Evolutionary conservation across 2,113 vertebrate species (phyloP).

Genomic region (Trogon melanurus): DNA sequence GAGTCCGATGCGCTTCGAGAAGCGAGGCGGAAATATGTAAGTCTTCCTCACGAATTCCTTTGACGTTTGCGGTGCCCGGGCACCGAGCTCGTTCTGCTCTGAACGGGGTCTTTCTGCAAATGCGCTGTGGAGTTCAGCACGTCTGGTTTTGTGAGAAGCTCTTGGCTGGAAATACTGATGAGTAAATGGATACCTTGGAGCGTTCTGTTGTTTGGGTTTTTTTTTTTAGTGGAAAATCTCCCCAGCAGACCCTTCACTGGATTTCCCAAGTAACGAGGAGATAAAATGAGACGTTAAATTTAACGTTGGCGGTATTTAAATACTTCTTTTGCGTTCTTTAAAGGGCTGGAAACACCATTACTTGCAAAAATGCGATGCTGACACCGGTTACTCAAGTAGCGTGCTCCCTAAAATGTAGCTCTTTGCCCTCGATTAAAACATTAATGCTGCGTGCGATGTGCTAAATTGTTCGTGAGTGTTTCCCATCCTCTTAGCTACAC

Average conservation of each 20-base stretch:
- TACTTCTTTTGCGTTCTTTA: not conserved
- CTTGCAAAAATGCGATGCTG: not conserved
- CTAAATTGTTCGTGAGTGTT: not conserved
- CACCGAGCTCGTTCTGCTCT: not conserved
- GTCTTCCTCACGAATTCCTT: constrained; percentile 29
- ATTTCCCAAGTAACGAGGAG: not conserved
- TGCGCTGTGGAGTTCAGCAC: not conserved
- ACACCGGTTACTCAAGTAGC: not conserved
- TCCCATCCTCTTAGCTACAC: not conserved
- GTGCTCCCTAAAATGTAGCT: not conserved
- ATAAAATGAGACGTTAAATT: not conserved
- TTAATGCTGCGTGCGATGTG: not conserved
- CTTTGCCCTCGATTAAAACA: not conserved
- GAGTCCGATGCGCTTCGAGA: constrained; percentile 92
- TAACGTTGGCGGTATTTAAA: not conserved
- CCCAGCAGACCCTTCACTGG: not conserved
- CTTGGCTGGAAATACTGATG: not conserved
- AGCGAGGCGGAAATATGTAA: constrained; percentile 93
- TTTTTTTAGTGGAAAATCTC: not conserved
- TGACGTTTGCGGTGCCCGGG: not conserved
- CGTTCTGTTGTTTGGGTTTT: not conserved
- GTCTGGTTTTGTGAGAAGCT: not conserved
- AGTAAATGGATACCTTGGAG: not conserved
- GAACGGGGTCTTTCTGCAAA: not conserved
- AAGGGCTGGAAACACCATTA: not conserved